These are phyloP conservation scores for Magallana nippona DNA, from an alignment of 2,888 invertebrate species.

Conservation along the genomic window DNA sequence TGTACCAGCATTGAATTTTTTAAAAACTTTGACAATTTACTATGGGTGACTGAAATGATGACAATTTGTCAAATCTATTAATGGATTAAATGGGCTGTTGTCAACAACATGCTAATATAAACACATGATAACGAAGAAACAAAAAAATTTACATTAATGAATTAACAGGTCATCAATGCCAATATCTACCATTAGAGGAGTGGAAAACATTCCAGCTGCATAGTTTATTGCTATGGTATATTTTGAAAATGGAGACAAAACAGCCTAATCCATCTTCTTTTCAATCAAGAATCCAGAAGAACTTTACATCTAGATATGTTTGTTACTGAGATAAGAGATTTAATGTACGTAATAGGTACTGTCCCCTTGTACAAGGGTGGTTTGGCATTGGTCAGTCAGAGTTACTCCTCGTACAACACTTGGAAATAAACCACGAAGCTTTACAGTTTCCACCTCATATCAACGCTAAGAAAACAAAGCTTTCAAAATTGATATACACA, in stretches of 20 bases:
- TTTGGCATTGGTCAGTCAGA: background rate
- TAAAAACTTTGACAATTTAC: too few species aligned
- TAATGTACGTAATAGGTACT: background rate
- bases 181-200: background rate
- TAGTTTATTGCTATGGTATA: background rate
- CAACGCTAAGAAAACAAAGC: slow-evolving; percentile 12
- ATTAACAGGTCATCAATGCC: background rate
- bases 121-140: background rate
- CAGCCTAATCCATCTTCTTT: background rate
- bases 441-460: background rate
- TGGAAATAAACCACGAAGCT: background rate
- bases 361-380: background rate
- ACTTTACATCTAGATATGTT: background rate
- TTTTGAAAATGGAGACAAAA: background rate
- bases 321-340: background rate
- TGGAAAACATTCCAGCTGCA: slow-evolving; percentile 19
- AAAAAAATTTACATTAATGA: background rate
- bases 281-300: background rate
- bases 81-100: slow-evolving; percentile 7
- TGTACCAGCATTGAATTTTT: background rate
- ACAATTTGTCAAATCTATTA: slow-evolving; percentile 3
- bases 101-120: slow-evolving; percentile 13
- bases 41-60: background rate
- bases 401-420: background rate
- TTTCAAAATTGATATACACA: slow-evolving; percentile 10